A percentile compares a stretch with the other conserved stretches of the same genome.
Evolutionary conservation across 2,113 vertebrate genomes (phyloP).

Genomic region (Lophochroa leadbeateri): DNA sequence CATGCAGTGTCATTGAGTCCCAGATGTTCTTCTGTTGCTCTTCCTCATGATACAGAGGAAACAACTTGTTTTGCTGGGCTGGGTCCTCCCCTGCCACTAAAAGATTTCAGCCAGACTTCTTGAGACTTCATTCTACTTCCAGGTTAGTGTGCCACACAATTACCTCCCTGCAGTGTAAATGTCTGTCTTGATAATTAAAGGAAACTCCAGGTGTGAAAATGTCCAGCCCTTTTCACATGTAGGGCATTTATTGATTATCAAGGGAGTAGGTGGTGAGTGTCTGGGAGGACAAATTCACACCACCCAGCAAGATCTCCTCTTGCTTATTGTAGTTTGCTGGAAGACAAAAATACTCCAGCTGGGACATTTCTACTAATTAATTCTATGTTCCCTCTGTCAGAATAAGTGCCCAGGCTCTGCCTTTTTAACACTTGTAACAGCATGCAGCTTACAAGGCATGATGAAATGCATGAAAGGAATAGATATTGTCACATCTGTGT

Average conservation of each 20-base stretch:
- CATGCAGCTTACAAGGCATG: background rate
- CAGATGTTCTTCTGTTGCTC: background rate
- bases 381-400: background rate
- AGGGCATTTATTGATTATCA: background rate
- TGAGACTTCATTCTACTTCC: background rate
- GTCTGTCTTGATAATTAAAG: background rate
- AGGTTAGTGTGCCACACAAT: background rate
- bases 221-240: background rate
- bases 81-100: background rate
- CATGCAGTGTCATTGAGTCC: background rate
- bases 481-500: background rate
- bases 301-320: background rate
- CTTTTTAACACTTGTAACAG: background rate
- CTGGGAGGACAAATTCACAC: background rate
- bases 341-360: conserved; percentile 7
- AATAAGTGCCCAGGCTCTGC: background rate
- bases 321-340: background rate
- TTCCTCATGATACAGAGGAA: accelerated
- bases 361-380: conserved; percentile 8
- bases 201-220: conserved; percentile 11
- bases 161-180: background rate
- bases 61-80: background rate
- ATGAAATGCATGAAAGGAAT: background rate
- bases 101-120: conserved; percentile 3
- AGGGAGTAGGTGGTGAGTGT: background rate